Evolutionary conservation across 2,888 invertebrate species (phyloP).

Genomic region (Hydrotaea cyrtoneurina): DNA sequence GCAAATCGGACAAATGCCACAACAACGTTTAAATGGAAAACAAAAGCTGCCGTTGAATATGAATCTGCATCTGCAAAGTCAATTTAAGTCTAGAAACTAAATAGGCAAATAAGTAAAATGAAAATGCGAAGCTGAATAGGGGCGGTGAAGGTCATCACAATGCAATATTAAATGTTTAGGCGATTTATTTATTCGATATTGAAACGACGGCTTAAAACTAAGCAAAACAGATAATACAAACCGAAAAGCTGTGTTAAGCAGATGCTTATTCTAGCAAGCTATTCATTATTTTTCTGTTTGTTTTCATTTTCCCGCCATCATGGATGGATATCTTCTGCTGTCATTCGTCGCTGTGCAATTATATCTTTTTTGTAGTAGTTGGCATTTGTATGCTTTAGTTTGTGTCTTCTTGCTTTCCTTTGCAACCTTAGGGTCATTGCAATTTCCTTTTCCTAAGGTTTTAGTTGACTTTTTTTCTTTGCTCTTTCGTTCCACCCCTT

Average conservation of each 20-base stretch:
- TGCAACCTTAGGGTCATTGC: not conserved
- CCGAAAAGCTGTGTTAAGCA: too few species aligned
- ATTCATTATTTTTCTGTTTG: not conserved
- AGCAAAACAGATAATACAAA: too few species aligned
- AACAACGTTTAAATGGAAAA: not conserved
- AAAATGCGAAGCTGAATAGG: not conserved
- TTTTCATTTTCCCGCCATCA: not conserved
- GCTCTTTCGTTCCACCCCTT: too few species aligned
- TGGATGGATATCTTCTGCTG: not conserved
- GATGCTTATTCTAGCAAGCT: too few species aligned
- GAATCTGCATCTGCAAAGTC: too few species aligned
- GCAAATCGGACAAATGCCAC: constrained; percentile 6
- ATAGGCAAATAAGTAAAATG: not conserved
- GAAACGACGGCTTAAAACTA: too few species aligned
- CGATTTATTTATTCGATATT: too few species aligned
- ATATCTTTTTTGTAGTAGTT: not conserved
- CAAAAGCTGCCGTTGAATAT: too few species aligned
- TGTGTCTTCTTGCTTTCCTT: not conserved
- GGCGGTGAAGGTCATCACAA: not conserved
- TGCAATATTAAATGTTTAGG: not conserved
- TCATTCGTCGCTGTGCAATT: not conserved
- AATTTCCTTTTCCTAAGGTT: not conserved
- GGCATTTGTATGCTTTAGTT: not conserved
- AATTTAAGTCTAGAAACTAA: not conserved
- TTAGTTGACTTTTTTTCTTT: not conserved